Base-by-base conservation (phyloP, 1,140 invertebrate genomes). In the Anastatus disparis region DNA sequence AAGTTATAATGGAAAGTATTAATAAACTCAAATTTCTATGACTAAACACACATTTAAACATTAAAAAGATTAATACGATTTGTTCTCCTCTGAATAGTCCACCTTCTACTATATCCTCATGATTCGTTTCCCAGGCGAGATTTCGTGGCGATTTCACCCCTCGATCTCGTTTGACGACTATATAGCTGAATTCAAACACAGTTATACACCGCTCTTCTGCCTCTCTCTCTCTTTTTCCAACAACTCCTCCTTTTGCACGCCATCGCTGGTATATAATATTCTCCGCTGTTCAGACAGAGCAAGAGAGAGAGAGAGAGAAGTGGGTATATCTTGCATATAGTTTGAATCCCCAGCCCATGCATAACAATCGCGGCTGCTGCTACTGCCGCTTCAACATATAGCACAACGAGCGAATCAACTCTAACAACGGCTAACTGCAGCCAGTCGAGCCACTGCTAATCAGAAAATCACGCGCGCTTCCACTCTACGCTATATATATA, bases 321-420 rank as follows among this genome's bases (percentile, higher is more conserved):
- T 44, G 70, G 46, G 59, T 64, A 62, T 44, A 70, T 76, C 78
- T 79, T 77, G n/a, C n/a, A n/a, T n/a, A n/a, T n/a, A n/a, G n/a
- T n/a, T n/a, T n/a, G 82, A 82, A 77, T 84, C 84, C n/a, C 84
- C 84, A 85, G 80, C 80, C 82, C 83, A 85, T 86, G 84, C 84
- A 86, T 86, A 84, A 79, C 82, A 86, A 85, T 84, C 74, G 82
- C 73, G 79, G 79, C 42, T 15, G 15, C 44, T 7, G 13, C 22
- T 10, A 24, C 22, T 2, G 22, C 20, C 2, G 46, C 10, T n/a
- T n/a, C n/a, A n/a, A n/a, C n/a, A n/a, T n/a, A n/a, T n/a, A n/a
- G n/a, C n/a, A n/a, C n/a, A 24, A 26, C 50, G 46, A 27, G 48
- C 67, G 17, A 70, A 61, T 61, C 56, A 46, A 70, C 82, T 81